phyloP scores from a whole-genome alignment of 2,888 invertebrate species.

The Agrotis exclamationis region DNA sequence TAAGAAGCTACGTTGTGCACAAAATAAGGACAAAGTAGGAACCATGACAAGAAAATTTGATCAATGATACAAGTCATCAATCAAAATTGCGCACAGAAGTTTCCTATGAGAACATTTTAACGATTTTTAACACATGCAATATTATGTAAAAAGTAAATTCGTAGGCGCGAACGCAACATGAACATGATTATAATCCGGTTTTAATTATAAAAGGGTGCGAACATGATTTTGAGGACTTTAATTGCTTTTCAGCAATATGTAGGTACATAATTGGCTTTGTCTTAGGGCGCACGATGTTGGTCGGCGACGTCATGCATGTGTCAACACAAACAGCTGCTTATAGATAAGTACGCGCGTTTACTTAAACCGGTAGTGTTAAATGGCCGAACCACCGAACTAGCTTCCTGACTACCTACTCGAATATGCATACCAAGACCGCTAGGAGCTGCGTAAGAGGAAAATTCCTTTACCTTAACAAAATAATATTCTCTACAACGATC shows the following conservation, averaged over 20 bases:
- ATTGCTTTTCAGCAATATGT: slow-evolving; percentile 5
- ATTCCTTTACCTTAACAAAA: slow-evolving; percentile 41
- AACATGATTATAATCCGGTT: neutral
- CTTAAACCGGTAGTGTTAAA: slow-evolving; percentile 61
- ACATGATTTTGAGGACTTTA: slow-evolving; percentile 3
- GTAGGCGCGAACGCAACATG: slow-evolving; percentile 10
- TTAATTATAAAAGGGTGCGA: slow-evolving; percentile 3
- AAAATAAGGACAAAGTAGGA: slow-evolving; percentile 45
- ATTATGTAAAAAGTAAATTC: slow-evolving; percentile 27
- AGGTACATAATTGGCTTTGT: neutral
- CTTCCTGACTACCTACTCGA: slow-evolving; percentile 63
- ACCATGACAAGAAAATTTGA: slow-evolving; percentile 46
- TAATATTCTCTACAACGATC: slow-evolving; percentile 2
- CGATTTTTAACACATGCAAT: slow-evolving; percentile 34
- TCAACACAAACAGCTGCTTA: slow-evolving; percentile 68
- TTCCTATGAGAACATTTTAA: slow-evolving; percentile 49
- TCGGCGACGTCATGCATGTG: slow-evolving; percentile 53
- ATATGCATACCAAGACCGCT: slow-evolving; percentile 47
- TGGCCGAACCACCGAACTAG: slow-evolving; percentile 44
- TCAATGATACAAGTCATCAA: slow-evolving; percentile 58
- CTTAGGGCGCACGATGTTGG: slow-evolving; percentile 18
- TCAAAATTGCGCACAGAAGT: slow-evolving; percentile 59
- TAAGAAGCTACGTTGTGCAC: slow-evolving; percentile 24
- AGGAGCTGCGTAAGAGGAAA: slow-evolving; percentile 50
- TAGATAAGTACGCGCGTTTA: slow-evolving; percentile 63